phyloP scores from a whole-genome alignment of 2,113 vertebrate genomes.

The Pterophyllum scalare region DNA sequence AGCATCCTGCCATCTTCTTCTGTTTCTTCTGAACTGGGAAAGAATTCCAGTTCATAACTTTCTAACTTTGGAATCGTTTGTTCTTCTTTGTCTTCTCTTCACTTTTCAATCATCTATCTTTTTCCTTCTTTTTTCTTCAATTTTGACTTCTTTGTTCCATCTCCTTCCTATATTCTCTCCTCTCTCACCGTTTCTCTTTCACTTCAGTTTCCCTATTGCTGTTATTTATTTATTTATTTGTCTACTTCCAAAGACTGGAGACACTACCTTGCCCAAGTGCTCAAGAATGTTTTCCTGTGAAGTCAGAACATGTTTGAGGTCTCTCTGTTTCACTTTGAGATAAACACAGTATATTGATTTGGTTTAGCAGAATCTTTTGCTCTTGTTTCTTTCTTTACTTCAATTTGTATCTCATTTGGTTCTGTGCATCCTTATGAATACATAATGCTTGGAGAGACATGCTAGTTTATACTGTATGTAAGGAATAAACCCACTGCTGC shows the following conservation, averaged over 20 bases:
- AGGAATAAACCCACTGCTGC: background rate
- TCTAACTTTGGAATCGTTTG: background rate
- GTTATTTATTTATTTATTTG: background rate
- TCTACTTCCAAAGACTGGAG: background rate
- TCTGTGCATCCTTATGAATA: background rate
- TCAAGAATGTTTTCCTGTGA: background rate
- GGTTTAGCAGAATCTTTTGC: background rate
- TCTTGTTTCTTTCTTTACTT: background rate
- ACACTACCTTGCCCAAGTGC: background rate
- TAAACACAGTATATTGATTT: background rate
- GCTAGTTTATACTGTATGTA: background rate
- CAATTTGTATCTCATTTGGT: background rate
- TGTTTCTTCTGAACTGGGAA: background rate
- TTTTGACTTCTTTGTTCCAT: background rate
- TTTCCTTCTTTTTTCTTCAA: background rate
- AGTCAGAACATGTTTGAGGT: background rate
- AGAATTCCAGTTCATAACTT: background rate
- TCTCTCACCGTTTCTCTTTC: background rate
- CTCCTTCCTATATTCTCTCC: background rate
- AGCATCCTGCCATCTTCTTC: background rate
- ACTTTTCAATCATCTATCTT: background rate
- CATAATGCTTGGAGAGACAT: background rate
- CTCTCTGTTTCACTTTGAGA: background rate
- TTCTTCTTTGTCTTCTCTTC: background rate
- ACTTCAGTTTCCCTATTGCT: background rate